phyloP scores from a whole-genome alignment of 2,797 vertebrate species.

The Xenentodon cancila region DNA sequence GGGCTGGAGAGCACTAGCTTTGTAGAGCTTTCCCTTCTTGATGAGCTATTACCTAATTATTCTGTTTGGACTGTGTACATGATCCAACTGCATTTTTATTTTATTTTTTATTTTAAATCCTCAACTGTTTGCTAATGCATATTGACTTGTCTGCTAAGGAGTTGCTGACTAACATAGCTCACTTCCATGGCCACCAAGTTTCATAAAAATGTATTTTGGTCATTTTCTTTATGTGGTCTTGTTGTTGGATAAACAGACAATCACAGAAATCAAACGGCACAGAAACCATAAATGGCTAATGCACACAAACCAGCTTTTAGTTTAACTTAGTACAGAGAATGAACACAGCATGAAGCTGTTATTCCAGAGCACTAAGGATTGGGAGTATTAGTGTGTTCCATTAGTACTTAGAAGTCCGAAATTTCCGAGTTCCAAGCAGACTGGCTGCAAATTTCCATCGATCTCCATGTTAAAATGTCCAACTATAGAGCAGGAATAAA shows the following conservation, averaged over 20 bases:
- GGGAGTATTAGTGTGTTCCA: too few relatives aligned
- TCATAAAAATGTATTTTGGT: not conserved
- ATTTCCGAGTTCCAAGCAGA: too few relatives aligned
- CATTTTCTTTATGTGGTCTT: not conserved
- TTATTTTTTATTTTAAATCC: constrained; percentile 11
- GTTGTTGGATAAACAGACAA: constrained; percentile 2
- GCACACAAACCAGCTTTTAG: not conserved
- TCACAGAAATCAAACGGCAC: not conserved
- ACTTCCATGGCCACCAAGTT: too few relatives aligned
- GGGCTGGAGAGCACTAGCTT: not conserved
- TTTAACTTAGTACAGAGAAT: not conserved
- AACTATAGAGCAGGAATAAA: too few relatives aligned
- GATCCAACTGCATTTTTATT: constrained; percentile 10
- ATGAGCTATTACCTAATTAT: constrained; percentile 29
- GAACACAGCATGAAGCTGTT: not conserved
- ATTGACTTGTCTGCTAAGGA: not conserved
- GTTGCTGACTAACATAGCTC: not conserved
- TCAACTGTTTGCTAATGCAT: not conserved
- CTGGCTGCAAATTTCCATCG: too few relatives aligned
- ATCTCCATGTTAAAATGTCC: too few relatives aligned
- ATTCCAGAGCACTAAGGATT: too few relatives aligned
- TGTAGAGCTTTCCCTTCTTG: constrained; percentile 42
- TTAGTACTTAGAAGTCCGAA: too few relatives aligned
- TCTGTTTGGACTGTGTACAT: constrained; percentile 13
- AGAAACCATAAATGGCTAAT: not conserved